A percentile compares a stretch with the other conserved stretches of the same genome.
phyloP scores from a whole-genome alignment of 2,113 vertebrate species.

The Entomyzon cyanotis region DNA sequence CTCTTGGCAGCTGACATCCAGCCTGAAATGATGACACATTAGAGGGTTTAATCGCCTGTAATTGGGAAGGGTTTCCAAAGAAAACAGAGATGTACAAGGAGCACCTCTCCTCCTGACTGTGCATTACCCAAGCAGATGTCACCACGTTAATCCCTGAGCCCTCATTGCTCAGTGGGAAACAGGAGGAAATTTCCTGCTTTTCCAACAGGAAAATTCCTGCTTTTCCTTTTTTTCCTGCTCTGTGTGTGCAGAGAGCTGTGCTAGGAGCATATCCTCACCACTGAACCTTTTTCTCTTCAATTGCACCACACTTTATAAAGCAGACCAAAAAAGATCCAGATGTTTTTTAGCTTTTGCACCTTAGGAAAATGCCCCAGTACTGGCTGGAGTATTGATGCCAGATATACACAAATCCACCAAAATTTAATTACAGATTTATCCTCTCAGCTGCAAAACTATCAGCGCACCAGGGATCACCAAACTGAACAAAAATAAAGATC shows the following conservation, averaged over 20 bases:
- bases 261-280: background rate
- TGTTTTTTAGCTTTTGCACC: background rate
- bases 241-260: background rate
- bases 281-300: background rate
- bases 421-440: background rate
- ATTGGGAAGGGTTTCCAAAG: background rate
- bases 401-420: background rate
- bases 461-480: background rate
- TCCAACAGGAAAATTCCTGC: background rate
- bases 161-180: background rate
- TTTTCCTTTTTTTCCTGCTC: background rate
- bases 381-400: background rate
- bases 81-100: background rate
- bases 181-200: background rate
- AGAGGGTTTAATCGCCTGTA: background rate
- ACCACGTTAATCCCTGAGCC: background rate
- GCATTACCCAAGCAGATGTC: constrained; percentile 38
- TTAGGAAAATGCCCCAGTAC: rapidly evolving
- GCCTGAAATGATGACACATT: background rate
- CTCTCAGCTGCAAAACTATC: background rate
- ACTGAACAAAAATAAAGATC: background rate
- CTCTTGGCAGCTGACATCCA: background rate
- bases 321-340: background rate
- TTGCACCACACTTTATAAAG: background rate
- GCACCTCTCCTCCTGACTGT: background rate